Evolutionary conservation across 2,888 invertebrate genomes (phyloP).

Genomic region (Tuberolachnus salignus): DNA sequence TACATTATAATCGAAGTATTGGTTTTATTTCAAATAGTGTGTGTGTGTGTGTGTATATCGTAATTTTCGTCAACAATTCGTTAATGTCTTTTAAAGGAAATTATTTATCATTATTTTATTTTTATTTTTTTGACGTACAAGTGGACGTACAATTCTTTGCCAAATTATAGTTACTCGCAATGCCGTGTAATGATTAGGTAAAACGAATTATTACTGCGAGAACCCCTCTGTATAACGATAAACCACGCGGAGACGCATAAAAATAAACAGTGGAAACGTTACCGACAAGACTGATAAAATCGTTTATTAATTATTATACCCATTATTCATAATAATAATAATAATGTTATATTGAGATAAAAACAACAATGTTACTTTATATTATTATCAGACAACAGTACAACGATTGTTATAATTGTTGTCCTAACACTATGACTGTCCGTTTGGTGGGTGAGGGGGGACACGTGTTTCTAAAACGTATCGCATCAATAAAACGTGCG

Average conservation of each 20-base stretch:
- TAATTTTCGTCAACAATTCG: too few species aligned
- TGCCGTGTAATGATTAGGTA: too few species aligned
- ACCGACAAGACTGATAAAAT: constrained; percentile 34
- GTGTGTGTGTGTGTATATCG: too few species aligned
- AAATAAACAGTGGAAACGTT: not conserved
- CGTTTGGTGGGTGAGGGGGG: too few species aligned
- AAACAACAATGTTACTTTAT: not conserved
- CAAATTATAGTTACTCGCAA: too few species aligned
- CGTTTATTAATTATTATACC: not conserved
- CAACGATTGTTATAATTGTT: not conserved
- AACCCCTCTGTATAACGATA: constrained; percentile 6
- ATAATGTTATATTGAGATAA: constrained; percentile 6
- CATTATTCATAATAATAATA: not conserved
- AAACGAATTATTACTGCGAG: not conserved
- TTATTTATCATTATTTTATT: too few species aligned
- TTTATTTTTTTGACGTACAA: too few species aligned
- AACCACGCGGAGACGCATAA: not conserved
- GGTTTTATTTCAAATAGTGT: too few species aligned
- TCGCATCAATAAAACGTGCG: too few species aligned
- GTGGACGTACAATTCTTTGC: too few species aligned
- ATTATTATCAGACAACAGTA: constrained; percentile 17
- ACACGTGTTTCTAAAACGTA: not conserved
- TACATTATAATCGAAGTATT: too few species aligned
- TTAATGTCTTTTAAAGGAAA: too few species aligned
- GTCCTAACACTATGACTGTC: not conserved